Percentiles rank a stretch among this genome's conserved stretches.
phyloP scores from a whole-genome alignment of 2,113 vertebrate genomes.

The Festucalex cinctus region DNA sequence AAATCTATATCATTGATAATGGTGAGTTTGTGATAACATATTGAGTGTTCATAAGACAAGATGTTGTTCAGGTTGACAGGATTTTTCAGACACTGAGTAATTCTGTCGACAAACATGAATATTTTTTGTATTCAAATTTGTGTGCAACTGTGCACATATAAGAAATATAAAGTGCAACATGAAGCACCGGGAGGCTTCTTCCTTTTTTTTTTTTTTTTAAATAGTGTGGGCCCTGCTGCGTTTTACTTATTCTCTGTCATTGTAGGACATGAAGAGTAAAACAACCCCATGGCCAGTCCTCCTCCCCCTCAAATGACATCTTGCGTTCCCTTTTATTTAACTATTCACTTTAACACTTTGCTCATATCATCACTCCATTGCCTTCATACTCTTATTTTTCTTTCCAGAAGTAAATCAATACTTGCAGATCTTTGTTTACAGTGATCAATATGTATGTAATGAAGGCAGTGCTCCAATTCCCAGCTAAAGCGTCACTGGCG shows the following conservation, averaged over 20 bases:
- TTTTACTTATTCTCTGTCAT: constrained; percentile 32
- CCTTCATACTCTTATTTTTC: constrained; percentile 31
- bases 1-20: no score
- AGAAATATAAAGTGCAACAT: constrained; percentile 24
- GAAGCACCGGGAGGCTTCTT: constrained; percentile 15
- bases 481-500: constrained; percentile 57
- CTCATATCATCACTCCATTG: constrained; percentile 32
- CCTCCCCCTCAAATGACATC: constrained; percentile 11
- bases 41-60: no score
- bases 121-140: constrained; percentile 40
- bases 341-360: constrained; percentile 38
- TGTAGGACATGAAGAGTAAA: constrained; percentile 28
- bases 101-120: constrained; percentile 40
- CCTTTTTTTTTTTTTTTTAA: background rate
- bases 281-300: constrained; percentile 16
- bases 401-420: constrained; percentile 71
- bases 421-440: constrained; percentile 77
- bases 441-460: constrained; percentile 81
- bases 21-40: no score
- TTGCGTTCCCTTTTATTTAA: constrained; percentile 14
- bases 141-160: constrained; percentile 26
- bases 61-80: background rate
- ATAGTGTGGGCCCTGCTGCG: constrained; percentile 15
- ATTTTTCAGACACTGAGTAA: constrained; percentile 27
- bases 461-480: constrained; percentile 75